Evolutionary conservation across 2,113 vertebrate species (phyloP).

Genomic region (Aptenodytes patagonicus): DNA sequence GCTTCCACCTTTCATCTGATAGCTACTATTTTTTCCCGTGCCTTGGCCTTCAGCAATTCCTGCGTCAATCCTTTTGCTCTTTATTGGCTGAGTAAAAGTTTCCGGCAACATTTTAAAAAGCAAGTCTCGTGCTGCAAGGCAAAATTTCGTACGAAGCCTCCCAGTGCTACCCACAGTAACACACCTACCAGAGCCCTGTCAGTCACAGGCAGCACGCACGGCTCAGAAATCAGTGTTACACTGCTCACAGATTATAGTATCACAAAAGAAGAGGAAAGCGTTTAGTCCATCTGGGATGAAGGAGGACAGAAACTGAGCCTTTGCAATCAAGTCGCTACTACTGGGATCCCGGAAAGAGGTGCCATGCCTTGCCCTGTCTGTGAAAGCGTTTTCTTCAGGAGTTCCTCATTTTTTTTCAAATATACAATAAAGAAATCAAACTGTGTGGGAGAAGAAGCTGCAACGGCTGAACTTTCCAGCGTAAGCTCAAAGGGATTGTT

Average conservation of each 20-base stretch:
- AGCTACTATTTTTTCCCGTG: conserved; percentile 73
- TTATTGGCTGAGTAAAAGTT: conserved; percentile 82
- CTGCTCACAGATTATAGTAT: conserved; percentile 62
- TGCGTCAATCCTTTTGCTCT: conserved; percentile 82
- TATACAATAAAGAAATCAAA: neutral
- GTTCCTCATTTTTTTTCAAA: neutral
- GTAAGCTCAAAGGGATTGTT: neutral
- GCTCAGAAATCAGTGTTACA: conserved; percentile 76
- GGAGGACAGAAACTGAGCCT: neutral
- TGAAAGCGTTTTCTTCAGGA: neutral
- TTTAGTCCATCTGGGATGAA: conserved; percentile 27
- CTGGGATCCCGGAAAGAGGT: neutral
- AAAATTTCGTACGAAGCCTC: neutral
- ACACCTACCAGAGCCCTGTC: conserved; percentile 64
- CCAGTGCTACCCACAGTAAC: conserved; percentile 42
- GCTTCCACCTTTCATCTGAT: conserved; percentile 73
- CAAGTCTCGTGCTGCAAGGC: conserved; percentile 73
- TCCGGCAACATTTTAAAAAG: conserved; percentile 80
- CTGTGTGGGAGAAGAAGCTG: neutral
- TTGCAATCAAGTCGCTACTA: neutral
- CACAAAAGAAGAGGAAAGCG: conserved; percentile 73
- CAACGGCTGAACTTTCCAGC: neutral
- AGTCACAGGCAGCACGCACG: conserved; percentile 24
- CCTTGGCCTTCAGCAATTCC: conserved; percentile 82
- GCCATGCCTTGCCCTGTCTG: neutral